Evolutionary conservation across 2,797 vertebrate genomes (phyloP), one percentile per base, ranked within the genome.

Genomic region (Macrochelys suwanniensis): DNA sequence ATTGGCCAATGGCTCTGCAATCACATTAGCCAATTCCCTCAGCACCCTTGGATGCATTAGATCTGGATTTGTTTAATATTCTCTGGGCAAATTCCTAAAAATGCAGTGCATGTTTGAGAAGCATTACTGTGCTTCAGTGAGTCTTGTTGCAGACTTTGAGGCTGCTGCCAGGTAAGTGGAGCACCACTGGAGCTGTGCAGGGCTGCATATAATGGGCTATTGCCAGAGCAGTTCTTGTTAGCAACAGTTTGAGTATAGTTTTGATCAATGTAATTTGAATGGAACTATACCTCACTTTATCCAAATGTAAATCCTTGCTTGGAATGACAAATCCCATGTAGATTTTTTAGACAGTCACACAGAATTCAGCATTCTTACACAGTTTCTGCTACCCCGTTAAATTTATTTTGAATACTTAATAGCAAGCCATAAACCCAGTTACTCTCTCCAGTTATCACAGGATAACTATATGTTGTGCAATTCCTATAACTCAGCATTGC

Each of bases 401-500:
- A 84, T 89, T 92, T 42, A 89, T 84, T 78, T 19, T 76, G 83
- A n/a, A 68, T 82, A 80, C 51, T 93, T 93, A 86, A 89, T 42
- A 82, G 37, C 61, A 87, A 92, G 42, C 68, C 84, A 37, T 93
- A 94, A 87, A 37, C 61, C 25, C 17, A 42, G 5, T 80, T 92
- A 91, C 47, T 92, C 50, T 79, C 50, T 89, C 82, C 15, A 68
- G 51, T 90, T 45, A 87, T 92, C 71, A 61, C 89, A 82, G 79
- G 31, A 85, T 89, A 84, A 87, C 50, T 57, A 47, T 82, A 42
- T 82, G 45, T 47, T 68, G 7, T 77, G 87, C 7, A 77, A 57
- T 90, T 93, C n/a, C 90, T 82, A 7, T 51, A 53, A 53, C 17
- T 53, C 51, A 53, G 33, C 13, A n/a, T 81, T 89, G 45, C 45